phyloP scores from a whole-genome alignment of 2,888 invertebrate species.

The Ophion ventricosus region DNA sequence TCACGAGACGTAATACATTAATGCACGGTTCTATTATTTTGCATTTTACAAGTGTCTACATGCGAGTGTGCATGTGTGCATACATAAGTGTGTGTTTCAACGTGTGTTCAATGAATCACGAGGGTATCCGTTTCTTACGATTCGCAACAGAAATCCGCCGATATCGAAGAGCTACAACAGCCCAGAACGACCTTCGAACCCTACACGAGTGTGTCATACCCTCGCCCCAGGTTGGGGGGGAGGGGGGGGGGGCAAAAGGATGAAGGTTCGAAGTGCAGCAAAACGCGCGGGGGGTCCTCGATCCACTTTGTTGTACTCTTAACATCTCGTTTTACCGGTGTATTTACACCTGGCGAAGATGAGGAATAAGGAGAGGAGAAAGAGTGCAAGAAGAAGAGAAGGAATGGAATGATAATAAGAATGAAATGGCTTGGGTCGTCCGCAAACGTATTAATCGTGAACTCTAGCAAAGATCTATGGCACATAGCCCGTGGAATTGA shows the following conservation, averaged over 20 bases:
- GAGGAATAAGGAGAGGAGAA: constrained; percentile 32
- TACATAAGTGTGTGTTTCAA: not conserved
- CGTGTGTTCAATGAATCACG: constrained; percentile 10
- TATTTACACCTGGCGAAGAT: constrained; percentile 44
- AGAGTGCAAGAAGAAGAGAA: constrained; percentile 30
- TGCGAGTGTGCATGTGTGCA: too few relatives aligned
- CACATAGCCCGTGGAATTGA: constrained; percentile 58
- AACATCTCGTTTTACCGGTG: constrained; percentile 25
- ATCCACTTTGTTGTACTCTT: constrained; percentile 34
- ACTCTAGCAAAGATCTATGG: constrained; percentile 51
- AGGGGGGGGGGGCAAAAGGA: constrained; percentile 3
- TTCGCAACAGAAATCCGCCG: constrained; percentile 16
- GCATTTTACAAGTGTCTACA: not conserved
- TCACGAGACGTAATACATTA: too few relatives aligned
- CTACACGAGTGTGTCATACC: constrained; percentile 60
- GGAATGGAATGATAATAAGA: constrained; percentile 50
- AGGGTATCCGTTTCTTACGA: constrained; percentile 1
- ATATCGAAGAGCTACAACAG: constrained; percentile 62
- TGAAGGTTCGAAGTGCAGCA: constrained; percentile 20
- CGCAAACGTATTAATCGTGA: constrained; percentile 51
- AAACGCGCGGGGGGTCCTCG: constrained; percentile 61
- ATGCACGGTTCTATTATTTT: too few relatives aligned
- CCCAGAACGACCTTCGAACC: constrained; percentile 59
- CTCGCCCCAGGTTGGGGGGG: constrained; percentile 14
- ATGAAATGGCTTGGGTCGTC: constrained; percentile 37